Percentiles rank a stretch among this genome's conserved stretches.
Evolutionary conservation across 2,797 vertebrate genomes (phyloP).

Genomic region (Crenichthys baileyi): DNA sequence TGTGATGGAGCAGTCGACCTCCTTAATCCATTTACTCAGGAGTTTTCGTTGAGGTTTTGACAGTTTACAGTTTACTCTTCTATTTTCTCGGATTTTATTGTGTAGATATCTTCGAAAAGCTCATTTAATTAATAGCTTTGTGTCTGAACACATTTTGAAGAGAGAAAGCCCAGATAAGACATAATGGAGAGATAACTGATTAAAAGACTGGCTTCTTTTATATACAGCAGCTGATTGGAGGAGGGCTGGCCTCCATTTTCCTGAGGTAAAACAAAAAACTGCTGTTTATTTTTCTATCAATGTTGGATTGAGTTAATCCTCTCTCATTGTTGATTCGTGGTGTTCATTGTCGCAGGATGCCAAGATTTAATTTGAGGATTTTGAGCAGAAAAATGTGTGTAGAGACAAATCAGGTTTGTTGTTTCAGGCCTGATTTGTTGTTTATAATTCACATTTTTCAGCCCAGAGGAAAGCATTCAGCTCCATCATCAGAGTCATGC

Average conservation of each 20-base stretch:
- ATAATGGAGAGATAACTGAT: not conserved
- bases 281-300: conserved; percentile 20
- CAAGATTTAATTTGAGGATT: conserved; percentile 38
- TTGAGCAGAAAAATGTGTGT: conserved; percentile 28
- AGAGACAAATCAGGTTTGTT: conserved; percentile 50
- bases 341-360: conserved; percentile 31
- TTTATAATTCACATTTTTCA: conserved; percentile 52
- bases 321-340: conserved; percentile 13
- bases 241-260: not conserved
- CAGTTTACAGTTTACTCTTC: not conserved
- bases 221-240: conserved; percentile 35
- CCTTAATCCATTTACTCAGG: not conserved
- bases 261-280: not conserved
- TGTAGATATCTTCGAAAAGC: conserved; percentile 5
- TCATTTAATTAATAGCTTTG: conserved; percentile 1
- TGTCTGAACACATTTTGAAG: not conserved
- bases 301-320: conserved; percentile 22
- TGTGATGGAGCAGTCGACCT: not conserved
- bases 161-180: not conserved
- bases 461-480: conserved; percentile 30
- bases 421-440: conserved; percentile 52
- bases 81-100: not conserved
- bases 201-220: conserved; percentile 17
- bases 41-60: not conserved
- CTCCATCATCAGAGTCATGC: conserved; percentile 10